phyloP scores from a whole-genome alignment of 2,113 vertebrate genomes.

The Candoia aspera region DNA sequence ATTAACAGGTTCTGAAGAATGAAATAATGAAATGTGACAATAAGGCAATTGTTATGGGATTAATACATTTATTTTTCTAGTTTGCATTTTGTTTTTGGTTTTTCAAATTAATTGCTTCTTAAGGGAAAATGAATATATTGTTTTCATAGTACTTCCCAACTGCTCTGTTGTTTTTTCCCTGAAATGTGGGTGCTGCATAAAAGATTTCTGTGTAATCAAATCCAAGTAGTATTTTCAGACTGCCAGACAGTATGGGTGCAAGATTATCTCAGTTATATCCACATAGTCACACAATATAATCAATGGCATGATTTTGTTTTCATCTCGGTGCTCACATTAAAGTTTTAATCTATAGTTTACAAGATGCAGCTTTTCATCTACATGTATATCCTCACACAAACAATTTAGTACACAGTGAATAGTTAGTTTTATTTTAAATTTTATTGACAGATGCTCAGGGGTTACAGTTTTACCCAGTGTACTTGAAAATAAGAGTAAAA shows the following conservation, averaged over 20 bases:
- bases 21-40: background rate
- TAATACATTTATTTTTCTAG: background rate
- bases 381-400: background rate
- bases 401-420: background rate
- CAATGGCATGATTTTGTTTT: constrained; percentile 51
- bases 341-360: constrained; percentile 73
- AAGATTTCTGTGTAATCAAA: constrained; percentile 31
- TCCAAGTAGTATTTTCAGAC: constrained; percentile 51
- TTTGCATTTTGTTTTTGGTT: constrained; percentile 36
- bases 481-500: constrained; percentile 69
- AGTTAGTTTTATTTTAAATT: background rate
- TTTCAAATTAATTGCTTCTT: constrained; percentile 44
- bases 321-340: constrained; percentile 67
- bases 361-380: constrained; percentile 68
- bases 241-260: constrained; percentile 67
- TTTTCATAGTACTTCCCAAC: constrained; percentile 16
- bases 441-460: constrained; percentile 66
- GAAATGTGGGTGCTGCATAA: constrained; percentile 10
- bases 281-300: constrained; percentile 49
- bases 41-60: constrained; percentile 2
- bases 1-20: constrained; percentile 1
- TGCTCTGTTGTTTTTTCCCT: background rate
- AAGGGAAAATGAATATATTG: constrained; percentile 42
- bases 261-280: constrained; percentile 47
- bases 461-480: constrained; percentile 71